Conservation (phyloP, 2,797 vertebrate genomes). For the Lithobates pipiens region DNA sequence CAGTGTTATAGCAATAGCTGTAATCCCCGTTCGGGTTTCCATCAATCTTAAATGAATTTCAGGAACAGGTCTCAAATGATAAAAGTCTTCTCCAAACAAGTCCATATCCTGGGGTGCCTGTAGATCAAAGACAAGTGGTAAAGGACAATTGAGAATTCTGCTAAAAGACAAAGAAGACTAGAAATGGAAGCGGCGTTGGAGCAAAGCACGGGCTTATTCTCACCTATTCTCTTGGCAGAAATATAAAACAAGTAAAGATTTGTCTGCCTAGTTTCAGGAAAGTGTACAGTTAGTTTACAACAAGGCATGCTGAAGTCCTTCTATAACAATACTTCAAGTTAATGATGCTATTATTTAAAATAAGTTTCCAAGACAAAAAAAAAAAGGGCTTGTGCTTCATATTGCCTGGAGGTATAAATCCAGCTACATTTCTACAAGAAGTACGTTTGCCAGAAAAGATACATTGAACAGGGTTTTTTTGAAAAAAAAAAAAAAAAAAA, state of each 20-base stretch:
- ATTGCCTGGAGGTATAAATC: slow-evolving; percentile 41
- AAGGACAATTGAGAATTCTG: slow-evolving; percentile 1
- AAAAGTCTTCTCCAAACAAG: not conserved
- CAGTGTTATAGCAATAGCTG: too few species aligned
- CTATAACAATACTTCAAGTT: slow-evolving; percentile 39
- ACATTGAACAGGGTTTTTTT: slow-evolving; percentile 24
- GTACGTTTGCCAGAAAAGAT: slow-evolving; percentile 23
- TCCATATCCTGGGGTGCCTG: not conserved
- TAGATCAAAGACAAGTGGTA: not conserved
- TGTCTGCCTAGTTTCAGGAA: slow-evolving; percentile 42
- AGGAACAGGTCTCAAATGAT: too few species aligned
- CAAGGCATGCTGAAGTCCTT: slow-evolving; percentile 15
- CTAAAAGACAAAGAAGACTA: slow-evolving; percentile 16
- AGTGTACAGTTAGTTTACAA: slow-evolving; percentile 40
- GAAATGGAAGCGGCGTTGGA: slow-evolving; percentile 8
- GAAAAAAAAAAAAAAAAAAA: not conserved
- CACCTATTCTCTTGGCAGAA: slow-evolving; percentile 29
- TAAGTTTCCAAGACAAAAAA: slow-evolving; percentile 27
- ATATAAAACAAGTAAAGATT: slow-evolving; percentile 32
- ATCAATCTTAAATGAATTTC: too few species aligned
- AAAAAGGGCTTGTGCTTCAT: slow-evolving; percentile 35
- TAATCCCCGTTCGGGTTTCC: too few species aligned
- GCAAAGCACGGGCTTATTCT: slow-evolving; percentile 28
- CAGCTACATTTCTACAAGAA: slow-evolving; percentile 10
- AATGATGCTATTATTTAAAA: slow-evolving; percentile 54